A percentile compares a stretch with the other conserved stretches of the same genome.
Evolutionary conservation across 2,797 vertebrate genomes (phyloP).

Genomic region (Dryobates pubescens): DNA sequence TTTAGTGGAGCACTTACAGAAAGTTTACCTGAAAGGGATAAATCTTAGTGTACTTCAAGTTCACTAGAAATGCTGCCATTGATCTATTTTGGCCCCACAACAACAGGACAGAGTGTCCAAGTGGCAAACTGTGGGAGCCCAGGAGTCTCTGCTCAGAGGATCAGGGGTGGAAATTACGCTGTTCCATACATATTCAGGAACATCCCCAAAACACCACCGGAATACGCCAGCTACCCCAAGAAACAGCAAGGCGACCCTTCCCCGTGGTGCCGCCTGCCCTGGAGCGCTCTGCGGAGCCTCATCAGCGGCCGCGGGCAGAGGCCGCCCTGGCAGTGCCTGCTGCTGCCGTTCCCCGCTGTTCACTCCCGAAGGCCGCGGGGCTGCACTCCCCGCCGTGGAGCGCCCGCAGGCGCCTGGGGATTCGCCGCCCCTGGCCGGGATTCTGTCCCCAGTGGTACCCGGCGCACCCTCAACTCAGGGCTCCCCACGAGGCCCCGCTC

Average conservation of each 20-base stretch:
- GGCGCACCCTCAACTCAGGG: background rate
- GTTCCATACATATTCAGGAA: background rate
- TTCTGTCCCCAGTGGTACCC: too few relatives aligned
- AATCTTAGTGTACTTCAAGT: background rate
- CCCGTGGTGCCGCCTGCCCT: background rate
- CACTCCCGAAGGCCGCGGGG: background rate
- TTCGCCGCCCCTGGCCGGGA: background rate
- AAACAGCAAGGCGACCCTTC: background rate
- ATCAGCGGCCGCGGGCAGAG: background rate
- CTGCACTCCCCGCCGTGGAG: background rate
- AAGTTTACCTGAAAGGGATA: background rate
- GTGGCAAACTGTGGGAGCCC: background rate
- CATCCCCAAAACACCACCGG: background rate
- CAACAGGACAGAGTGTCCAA: background rate
- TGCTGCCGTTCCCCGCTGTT: background rate
- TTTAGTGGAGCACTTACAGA: background rate
- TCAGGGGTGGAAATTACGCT: rapidly evolving
- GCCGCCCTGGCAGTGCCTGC: background rate
- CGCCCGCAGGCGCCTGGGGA: background rate
- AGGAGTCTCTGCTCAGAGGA: background rate
- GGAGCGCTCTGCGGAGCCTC: too few relatives aligned
- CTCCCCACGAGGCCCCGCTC: background rate
- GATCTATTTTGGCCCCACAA: background rate
- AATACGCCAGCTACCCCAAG: background rate
- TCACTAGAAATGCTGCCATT: background rate